Conservation (phyloP, 2,113 vertebrate species). For the Apus apus region DNA sequence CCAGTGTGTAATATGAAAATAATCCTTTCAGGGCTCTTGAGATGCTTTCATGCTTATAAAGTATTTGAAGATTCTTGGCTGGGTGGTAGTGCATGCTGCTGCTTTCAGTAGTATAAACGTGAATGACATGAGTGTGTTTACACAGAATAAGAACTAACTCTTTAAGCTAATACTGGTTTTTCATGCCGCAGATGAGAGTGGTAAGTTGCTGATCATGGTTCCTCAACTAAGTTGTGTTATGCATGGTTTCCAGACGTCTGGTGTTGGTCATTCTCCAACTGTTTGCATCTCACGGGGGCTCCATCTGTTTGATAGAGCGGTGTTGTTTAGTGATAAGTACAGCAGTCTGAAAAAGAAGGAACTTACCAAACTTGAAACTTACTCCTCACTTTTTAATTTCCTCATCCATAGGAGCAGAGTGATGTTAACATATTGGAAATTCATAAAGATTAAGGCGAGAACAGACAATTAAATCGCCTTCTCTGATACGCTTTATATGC, state of each 20-base stretch:
- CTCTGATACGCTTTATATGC: slow-evolving; percentile 39
- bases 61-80: neutral
- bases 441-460: slow-evolving; percentile 53
- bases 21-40: neutral
- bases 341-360: neutral
- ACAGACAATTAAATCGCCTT: slow-evolving; percentile 35
- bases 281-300: neutral
- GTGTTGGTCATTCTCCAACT: neutral
- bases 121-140: neutral
- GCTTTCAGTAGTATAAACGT: neutral
- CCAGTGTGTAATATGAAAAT: neutral
- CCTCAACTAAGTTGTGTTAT: neutral
- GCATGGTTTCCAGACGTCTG: neutral
- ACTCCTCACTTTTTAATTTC: slow-evolving; percentile 7
- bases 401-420: neutral
- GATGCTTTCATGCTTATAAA: neutral
- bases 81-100: neutral
- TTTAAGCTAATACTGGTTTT: neutral
- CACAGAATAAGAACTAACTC: neutral
- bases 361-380: slow-evolving; percentile 9
- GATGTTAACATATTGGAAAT: slow-evolving; percentile 49
- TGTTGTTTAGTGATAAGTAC: neutral
- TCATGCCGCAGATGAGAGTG: neutral
- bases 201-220: neutral
- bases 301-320: neutral